Percentiles rank a stretch among this genome's conserved stretches.
phyloP scores from a whole-genome alignment of 2,113 vertebrate species.

The Chitala chitala region DNA sequence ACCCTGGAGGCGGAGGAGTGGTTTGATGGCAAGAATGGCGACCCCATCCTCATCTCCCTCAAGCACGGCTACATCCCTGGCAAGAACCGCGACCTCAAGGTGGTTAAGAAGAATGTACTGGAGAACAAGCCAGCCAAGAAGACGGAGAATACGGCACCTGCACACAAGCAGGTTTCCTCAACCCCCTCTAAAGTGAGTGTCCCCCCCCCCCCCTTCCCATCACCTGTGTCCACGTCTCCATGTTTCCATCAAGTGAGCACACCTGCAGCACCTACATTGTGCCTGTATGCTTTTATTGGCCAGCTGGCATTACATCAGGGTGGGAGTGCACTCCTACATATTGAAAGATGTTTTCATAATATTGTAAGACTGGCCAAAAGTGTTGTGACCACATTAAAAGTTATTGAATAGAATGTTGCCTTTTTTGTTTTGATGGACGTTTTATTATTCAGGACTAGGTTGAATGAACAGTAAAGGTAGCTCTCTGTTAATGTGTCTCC shows the following conservation, averaged over 20 bases:
- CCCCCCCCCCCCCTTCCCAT: background rate
- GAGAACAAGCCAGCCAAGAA: constrained; percentile 84
- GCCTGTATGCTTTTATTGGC: too few species aligned
- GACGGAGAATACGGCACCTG: constrained; percentile 61
- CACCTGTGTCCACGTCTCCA: background rate
- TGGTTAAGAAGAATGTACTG: constrained; percentile 86
- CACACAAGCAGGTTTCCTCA: constrained; percentile 67
- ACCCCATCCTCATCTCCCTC: constrained; percentile 88
- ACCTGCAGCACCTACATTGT: background rate
- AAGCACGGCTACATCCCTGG: constrained; percentile 90
- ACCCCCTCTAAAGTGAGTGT: constrained; percentile 57
- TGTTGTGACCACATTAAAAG: background rate
- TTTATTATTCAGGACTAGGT: background rate
- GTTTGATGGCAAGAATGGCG: constrained; percentile 87
- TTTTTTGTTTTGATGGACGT: background rate
- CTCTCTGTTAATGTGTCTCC: background rate
- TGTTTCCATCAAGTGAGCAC: too few species aligned
- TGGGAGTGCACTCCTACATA: too few species aligned
- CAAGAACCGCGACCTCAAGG: constrained; percentile 90
- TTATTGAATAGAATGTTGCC: background rate
- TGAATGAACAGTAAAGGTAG: background rate
- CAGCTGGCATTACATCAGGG: too few species aligned
- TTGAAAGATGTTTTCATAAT: too few species aligned
- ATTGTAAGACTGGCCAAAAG: background rate
- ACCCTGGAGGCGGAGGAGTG: constrained; percentile 89